Base-by-base conservation (phyloP, 2,888 invertebrate genomes). In the Busseola fusca region DNA sequence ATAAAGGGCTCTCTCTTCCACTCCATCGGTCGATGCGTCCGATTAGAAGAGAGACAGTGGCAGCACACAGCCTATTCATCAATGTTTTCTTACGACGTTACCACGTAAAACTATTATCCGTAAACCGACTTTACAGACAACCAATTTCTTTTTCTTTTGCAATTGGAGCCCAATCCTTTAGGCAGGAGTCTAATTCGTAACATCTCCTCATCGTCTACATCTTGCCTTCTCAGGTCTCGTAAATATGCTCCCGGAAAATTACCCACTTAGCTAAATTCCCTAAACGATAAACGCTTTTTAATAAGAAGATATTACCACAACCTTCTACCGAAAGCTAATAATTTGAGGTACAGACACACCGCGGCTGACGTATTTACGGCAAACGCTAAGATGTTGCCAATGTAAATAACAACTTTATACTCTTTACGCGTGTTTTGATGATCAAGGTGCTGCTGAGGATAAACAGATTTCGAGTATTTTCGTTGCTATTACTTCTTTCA, bases 391-490 rank as follows among this genome's bases (percentile, higher is more conserved):
- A 63, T 69, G 63, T 30, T 75, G 73, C 69, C 37, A 69, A 73
- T 52, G 57, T 69, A 78, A 78, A 76, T 72, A 72, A 64, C 58
- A 63, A 78, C 42, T 64, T 63, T 69, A 64, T 45, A 3, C 52
- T 57, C 64, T 48, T 62, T 78, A 60, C n/a, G 21, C 34, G 34
- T 80, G 58, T 71, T 58, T 42, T 37, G 50, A 18, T 52, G n/a
- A 69, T 73, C 58, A 60, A 60, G 57, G 58, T 64, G 80, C 37
- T 40, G 45, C 50, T 69, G 45, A 79, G 4, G 14, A 42, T 67
- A 30, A 59, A 18, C 68, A 74, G 73, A 40, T 59, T 56, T 67
- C 37, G 25, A n/a, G 65, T 79, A 73, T 79, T 73, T 78, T 62
- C 27, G 50, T 57, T 45, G 45, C 21, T 62, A 59, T 25, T 58